Conservation (phyloP, 1,140 invertebrate species). For the Ganaspis sp. region DNA sequence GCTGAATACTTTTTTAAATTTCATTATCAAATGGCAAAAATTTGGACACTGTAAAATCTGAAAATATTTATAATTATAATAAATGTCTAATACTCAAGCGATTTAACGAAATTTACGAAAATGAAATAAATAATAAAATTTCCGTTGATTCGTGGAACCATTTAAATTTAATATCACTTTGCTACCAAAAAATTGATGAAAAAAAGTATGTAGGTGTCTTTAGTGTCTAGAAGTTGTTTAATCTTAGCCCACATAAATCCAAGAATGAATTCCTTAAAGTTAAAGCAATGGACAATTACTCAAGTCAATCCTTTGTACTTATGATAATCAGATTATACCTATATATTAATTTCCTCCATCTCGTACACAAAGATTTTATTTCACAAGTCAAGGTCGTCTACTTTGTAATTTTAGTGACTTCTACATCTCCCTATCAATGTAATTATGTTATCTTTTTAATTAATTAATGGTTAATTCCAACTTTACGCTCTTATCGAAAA, state of each 20-base stretch:
- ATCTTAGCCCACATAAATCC: neutral
- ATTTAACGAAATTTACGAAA: neutral
- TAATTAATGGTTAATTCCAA: too few species aligned
- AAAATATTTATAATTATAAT: too few species aligned
- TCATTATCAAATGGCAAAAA: too few species aligned
- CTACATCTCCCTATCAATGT: too few species aligned
- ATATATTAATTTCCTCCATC: constrained; percentile 43
- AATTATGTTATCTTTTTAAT: too few species aligned
- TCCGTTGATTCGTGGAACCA: neutral
- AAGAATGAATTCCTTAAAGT: constrained; percentile 26
- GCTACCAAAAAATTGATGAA: neutral
- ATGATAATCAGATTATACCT: constrained; percentile 56
- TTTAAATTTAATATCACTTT: neutral
- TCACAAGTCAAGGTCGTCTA: constrained; percentile 56
- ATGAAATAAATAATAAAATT: neutral
- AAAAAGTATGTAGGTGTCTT: constrained; percentile 8
- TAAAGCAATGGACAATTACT: constrained; percentile 41
- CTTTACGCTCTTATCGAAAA: too few species aligned
- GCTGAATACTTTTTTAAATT: too few species aligned
- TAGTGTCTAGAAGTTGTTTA: neutral
- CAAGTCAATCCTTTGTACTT: constrained; percentile 50
- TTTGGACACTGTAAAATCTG: too few species aligned
- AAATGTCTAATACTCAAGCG: neutral
- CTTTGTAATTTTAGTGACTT: constrained; percentile 42
- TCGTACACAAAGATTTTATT: constrained; percentile 55